Evolutionary conservation across 2,888 invertebrate genomes (phyloP), one percentile per base, ranked within the genome.

Genomic region (Bhutanitis thaidina): DNA sequence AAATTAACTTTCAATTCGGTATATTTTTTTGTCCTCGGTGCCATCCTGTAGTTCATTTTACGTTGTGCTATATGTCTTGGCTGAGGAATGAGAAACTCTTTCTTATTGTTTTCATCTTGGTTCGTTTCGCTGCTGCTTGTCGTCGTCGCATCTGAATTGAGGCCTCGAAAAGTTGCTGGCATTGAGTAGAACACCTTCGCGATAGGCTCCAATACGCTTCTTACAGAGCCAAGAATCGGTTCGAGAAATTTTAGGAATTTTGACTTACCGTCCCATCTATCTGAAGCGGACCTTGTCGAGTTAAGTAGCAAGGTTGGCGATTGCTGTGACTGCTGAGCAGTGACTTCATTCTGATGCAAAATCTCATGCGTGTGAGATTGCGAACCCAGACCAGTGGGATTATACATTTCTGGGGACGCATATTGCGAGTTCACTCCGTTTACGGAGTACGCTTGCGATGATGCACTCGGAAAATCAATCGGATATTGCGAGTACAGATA

Each of bases 181-280:
- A 86, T 87, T 15, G 81, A 78, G 61, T 80, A 87, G 59, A 89
- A 81, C 7, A 81, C 72, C 51, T 74, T 82, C 12, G 87, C 81
- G 45, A 89, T 84, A 27, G 89, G 89, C 56, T 80, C 79, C 49
- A 88, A 65, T 54, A 86, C 65, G 43, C 69, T 77, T 59, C 70
- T 83, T 60, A 89, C 70, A 43, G 77, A 74, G 54, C 78, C 75
- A 58, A 88, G 64, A 60, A 88, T 64, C 47, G 89, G 88, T 75
- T 89, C 86, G 67, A 89, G 69, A 67, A 83, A 73, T 78, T 78
- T 84, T 67, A 77, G 81, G 61, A 89, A 74, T 71, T 72, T 79
- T 58, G 86, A 89, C 89, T 89, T 89, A 89, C 89, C 89, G 63
- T 89, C 89, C 89, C 89, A 89, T 79, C 89, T 74, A 64, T 89